Percentiles rank a stretch among this genome's conserved stretches.
phyloP scores from a whole-genome alignment of 2,888 invertebrate species.

The Himalopsyche tibetana region DNA sequence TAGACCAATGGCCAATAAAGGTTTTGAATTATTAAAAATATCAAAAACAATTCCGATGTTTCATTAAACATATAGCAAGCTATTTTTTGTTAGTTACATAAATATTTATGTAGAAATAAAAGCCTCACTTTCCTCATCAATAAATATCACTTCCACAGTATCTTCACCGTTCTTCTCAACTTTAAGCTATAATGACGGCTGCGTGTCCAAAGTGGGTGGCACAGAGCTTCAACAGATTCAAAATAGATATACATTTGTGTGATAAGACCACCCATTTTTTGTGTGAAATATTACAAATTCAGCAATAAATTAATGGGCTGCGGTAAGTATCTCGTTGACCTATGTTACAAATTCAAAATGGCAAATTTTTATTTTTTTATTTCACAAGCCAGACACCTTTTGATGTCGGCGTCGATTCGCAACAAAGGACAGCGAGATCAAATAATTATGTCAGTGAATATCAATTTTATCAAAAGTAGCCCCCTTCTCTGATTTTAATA shows the following conservation, averaged over 20 bases:
- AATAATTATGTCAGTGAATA: background rate
- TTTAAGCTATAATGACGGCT: no score
- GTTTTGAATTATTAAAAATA: no score
- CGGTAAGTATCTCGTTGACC: background rate
- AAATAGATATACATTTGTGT: background rate
- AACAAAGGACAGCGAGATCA: conserved; percentile 53
- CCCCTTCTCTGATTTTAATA: background rate
- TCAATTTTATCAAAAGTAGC: background rate
- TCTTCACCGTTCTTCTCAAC: no score
- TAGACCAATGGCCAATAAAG: no score
- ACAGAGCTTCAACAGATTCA: no score
- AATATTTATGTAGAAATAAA: no score
- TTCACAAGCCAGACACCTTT: conserved; percentile 57
- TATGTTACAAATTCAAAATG: conserved; percentile 49
- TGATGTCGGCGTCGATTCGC: conserved; percentile 50
- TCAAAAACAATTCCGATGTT: no score
- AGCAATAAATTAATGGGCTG: background rate
- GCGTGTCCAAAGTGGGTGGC: no score
- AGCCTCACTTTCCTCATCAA: no score
- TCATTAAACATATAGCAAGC: no score
- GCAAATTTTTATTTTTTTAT: conserved; percentile 37
- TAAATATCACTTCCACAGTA: no score
- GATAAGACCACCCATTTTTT: conserved; percentile 32
- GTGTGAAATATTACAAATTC: background rate
- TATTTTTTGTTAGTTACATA: no score